Evolutionary conservation across 1,140 invertebrate genomes (phyloP), one percentile per base, ranked within the genome.

Genomic region (Drosophila repleta): DNA sequence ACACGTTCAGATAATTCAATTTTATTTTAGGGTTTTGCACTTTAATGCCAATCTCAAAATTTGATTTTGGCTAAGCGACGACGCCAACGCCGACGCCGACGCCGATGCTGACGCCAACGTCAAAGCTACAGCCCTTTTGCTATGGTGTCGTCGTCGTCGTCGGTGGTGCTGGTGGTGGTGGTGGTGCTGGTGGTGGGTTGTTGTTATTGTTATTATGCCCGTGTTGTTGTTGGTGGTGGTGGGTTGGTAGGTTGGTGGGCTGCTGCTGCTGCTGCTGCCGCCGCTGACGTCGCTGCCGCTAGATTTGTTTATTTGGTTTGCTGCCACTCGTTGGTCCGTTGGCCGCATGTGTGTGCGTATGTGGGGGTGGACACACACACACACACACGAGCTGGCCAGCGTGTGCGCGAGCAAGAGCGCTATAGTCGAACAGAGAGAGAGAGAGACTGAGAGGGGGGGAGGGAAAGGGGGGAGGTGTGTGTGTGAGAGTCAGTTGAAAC

Each of bases 31-130:
- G 88, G 69, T 79, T 89, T 89, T 90, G 82, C 84, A 90, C 88
- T 89, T 90, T 90, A 90, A 90, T 90, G 89, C 84, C 89, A 90
- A 90, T 90, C 90, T 89, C 61, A 76, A 84, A 77, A 90, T 85
- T 83, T 83, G 83, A 85, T 85, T 90, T 90, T 85, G 71, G 80
- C 75, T 76, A 87, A 79, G 74, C 83, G 79, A 64, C 45, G 20
- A 13, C 46, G 43, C 46, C 46, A 13, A 45, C 21, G 74, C 20
- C 43, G 41, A 21, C 51, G 10, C 32, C 48, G 51, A 39, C 37
- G 62, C 8, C 18, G 18, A 39, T 18, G 62, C 8, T 5, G 18
- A 43, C 39, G 56, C 21, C 52, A 46, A 58, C 70, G 70, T 67
- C 57, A 62, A 73, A 57, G 74, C 74, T 66, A 45, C 67, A 70